phyloP scores from a whole-genome alignment of 2,113 vertebrate genomes.

The Thunnus maccoyii region DNA sequence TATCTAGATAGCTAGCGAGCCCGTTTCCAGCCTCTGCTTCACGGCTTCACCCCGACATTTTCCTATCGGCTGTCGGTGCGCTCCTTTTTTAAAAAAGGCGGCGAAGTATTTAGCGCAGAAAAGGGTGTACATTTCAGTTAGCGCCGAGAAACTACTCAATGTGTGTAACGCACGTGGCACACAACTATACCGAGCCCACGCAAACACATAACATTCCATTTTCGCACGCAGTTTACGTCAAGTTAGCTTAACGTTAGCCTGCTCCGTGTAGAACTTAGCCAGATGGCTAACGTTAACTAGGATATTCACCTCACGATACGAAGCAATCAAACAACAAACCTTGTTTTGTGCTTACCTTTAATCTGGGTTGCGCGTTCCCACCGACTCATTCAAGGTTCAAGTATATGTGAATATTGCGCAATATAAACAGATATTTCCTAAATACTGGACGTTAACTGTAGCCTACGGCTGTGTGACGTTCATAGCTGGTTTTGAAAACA shows the following conservation, averaged over 20 bases:
- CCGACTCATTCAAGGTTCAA: constrained; percentile 57
- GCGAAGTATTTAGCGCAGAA: neutral
- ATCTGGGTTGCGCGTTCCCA: constrained; percentile 54
- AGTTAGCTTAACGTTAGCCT: constrained; percentile 77
- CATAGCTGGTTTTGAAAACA: constrained; percentile 87
- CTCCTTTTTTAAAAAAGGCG: constrained; percentile 18
- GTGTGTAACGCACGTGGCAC: constrained; percentile 76
- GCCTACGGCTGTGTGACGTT: constrained; percentile 83
- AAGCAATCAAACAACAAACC: constrained; percentile 40
- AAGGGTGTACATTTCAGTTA: neutral
- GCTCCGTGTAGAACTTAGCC: constrained; percentile 69
- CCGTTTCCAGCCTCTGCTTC: constrained; percentile 36
- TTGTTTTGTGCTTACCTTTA: constrained; percentile 77
- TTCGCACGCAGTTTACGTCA: constrained; percentile 78
- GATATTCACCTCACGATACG: constrained; percentile 37
- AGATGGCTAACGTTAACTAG: constrained; percentile 73
- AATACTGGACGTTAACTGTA: constrained; percentile 75
- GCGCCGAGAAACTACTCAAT: constrained; percentile 21
- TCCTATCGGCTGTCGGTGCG: constrained; percentile 37
- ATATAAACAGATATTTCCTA: constrained; percentile 62
- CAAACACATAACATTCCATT: constrained; percentile 74
- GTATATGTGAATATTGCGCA: constrained; percentile 41
- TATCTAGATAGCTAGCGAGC: constrained; percentile 69
- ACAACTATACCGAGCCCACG: constrained; percentile 65
- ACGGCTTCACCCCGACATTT: constrained; percentile 70